phyloP scores from a whole-genome alignment of 1,140 invertebrate genomes.

The Sycophaga agraensis region DNA sequence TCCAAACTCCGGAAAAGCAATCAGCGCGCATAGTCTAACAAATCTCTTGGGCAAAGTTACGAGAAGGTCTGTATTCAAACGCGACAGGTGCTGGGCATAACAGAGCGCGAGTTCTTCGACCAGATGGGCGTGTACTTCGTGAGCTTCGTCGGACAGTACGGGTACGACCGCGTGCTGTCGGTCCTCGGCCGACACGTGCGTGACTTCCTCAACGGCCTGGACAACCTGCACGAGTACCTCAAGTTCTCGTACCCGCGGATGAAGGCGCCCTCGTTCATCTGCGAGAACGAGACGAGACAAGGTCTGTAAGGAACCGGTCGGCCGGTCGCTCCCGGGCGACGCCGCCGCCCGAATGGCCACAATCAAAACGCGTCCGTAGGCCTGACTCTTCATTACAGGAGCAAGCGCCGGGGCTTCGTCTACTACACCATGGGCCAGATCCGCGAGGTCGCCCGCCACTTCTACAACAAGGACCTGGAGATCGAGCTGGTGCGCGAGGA shows the following conservation, averaged over 20 bases:
- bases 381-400: slow-evolving; percentile 89
- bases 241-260: slow-evolving; percentile 95
- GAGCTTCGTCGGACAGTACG: slow-evolving; percentile 89
- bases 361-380: slow-evolving; percentile 61
- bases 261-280: slow-evolving; percentile 92
- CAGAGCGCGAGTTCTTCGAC: slow-evolving; percentile 85
- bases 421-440: slow-evolving; percentile 98
- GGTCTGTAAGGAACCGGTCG: slow-evolving; percentile 40
- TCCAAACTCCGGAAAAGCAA: no score
- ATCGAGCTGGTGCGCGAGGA: slow-evolving; percentile 88
- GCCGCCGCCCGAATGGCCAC: no score
- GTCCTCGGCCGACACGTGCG: slow-evolving; percentile 89
- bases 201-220: slow-evolving; percentile 94
- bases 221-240: slow-evolving; percentile 96
- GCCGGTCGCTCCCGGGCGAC: background rate
- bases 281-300: slow-evolving; percentile 89
- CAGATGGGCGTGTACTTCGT: slow-evolving; percentile 90
- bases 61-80: no score
- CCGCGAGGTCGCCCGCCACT: slow-evolving; percentile 84
- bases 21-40: no score
- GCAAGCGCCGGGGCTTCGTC: slow-evolving; percentile 87
- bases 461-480: slow-evolving; percentile 90
- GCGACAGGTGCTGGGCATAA: slow-evolving; percentile 77
- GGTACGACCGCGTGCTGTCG: slow-evolving; percentile 87
- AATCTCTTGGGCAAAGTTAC: no score